Evolutionary conservation across 2,797 vertebrate genomes (phyloP), one percentile per base, ranked within the genome.

Genomic region (Tapirus indicus): DNA sequence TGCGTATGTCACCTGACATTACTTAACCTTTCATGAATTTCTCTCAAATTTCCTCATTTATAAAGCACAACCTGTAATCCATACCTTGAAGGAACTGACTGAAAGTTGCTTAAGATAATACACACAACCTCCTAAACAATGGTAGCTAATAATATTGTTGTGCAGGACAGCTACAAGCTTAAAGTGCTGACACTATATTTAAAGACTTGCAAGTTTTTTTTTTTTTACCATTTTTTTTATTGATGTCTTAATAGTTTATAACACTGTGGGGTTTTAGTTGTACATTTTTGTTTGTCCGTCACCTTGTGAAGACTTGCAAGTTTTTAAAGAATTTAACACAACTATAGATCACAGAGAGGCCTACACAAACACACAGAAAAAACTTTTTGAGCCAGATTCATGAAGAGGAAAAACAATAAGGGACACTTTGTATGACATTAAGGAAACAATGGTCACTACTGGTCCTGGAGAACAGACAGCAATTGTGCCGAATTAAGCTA

Each of bases 391-490:
- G 54, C 29, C 82, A 91, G 41, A 77, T 84, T 47, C 35, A 62
- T n/a, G 21, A 92, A 78, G 7, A 91, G 47, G 11, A 49, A 88
- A 5, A 52, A 35, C 32, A 68, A 52, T 5, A 85, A 72, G 25
- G 41, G 12, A 49, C n/a, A 96, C 20, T 78, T 85, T 84, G 71
- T 74, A 25, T 68, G 72, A 72, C 14, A 60, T 64, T 54, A 77
- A 97, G 89, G 71, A 92, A 93, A 91, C 56, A 38, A 27, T 85
- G 60, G 75, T 92, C 93, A 77, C 35, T 60, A 12, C 25, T 96
- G 69, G 64, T 88, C 89, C 84, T 66, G 54, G 89, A 94, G 86
- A 94, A 95, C 71, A 97, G 84, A 74, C 1, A 64, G 80, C 44
- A 72, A 95, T 93, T 91, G 89, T 90, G 60, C 66, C 1, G 21